Conservation (phyloP, 2,888 invertebrate genomes). For the Andrena bucephala region DNA sequence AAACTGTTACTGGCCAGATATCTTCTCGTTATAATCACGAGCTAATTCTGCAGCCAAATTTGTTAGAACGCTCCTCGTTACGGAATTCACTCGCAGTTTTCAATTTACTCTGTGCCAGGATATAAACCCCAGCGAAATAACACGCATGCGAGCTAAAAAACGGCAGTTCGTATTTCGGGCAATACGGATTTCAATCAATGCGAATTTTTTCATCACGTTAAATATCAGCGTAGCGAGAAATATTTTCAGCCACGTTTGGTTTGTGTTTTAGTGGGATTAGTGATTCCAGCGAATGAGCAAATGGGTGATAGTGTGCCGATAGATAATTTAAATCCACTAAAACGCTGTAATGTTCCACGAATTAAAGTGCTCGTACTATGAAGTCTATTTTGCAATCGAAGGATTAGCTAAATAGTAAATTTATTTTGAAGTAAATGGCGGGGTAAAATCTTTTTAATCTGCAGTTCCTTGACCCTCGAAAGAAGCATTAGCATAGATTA, state of each 20-base stretch:
- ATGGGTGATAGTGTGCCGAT: neutral
- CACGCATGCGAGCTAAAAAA: neutral
- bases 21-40: neutral
- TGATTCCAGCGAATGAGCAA: neutral
- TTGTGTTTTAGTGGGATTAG: constrained; percentile 5
- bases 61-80: neutral
- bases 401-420: neutral
- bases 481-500: constrained; percentile 8
- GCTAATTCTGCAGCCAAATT: neutral
- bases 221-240: constrained; percentile 12
- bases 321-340: neutral
- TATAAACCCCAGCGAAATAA: neutral
- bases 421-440: no score
- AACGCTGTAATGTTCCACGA: neutral
- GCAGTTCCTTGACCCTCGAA: no score
- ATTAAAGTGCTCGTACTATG: neutral
- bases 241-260: neutral
- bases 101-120: neutral
- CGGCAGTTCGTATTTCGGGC: neutral
- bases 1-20: neutral
- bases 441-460: no score
- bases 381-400: neutral
- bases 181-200: neutral
- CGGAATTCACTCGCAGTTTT: neutral
- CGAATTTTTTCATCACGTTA: neutral